These are phyloP conservation scores for Molorchus minor DNA, from an alignment of 2,888 invertebrate species.

Conservation along the genomic window DNA sequence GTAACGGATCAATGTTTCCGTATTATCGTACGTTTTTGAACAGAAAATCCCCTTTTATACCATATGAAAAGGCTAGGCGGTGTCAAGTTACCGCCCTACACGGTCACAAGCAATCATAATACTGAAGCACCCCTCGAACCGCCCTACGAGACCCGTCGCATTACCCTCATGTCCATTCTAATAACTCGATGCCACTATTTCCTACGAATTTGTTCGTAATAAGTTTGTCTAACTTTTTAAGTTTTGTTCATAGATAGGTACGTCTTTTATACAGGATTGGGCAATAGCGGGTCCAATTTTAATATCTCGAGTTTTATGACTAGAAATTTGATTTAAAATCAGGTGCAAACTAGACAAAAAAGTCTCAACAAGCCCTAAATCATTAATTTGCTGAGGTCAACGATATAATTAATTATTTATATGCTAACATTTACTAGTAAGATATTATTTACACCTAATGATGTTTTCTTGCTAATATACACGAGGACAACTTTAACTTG, in stretches of 20 bases:
- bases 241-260: conserved; percentile 30
- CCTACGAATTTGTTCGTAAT: background rate
- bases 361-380: too few relatives aligned
- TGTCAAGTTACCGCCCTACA: conserved; percentile 53
- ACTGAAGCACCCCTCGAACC: conserved; percentile 46
- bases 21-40: background rate
- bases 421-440: too few relatives aligned
- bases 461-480: too few relatives aligned
- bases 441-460: too few relatives aligned
- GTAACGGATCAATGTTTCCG: too few relatives aligned
- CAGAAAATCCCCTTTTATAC: conserved; percentile 30
- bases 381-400: too few relatives aligned
- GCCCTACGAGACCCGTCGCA: conserved; percentile 35
- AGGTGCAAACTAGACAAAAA: too few relatives aligned
- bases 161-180: conserved; percentile 23
- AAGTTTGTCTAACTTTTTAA: background rate
- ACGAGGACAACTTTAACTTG: too few relatives aligned
- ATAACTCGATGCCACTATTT: conserved; percentile 9
- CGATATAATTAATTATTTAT: too few relatives aligned
- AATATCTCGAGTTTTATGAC: too few relatives aligned
- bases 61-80: conserved; percentile 45
- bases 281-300: too few relatives aligned
- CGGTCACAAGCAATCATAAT: conserved; percentile 54
- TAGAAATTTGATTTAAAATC: too few relatives aligned
- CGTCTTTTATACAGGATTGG: conserved; percentile 38